Conservation (phyloP, 1,140 invertebrate species). For the Ceratitis capitata region DNA sequence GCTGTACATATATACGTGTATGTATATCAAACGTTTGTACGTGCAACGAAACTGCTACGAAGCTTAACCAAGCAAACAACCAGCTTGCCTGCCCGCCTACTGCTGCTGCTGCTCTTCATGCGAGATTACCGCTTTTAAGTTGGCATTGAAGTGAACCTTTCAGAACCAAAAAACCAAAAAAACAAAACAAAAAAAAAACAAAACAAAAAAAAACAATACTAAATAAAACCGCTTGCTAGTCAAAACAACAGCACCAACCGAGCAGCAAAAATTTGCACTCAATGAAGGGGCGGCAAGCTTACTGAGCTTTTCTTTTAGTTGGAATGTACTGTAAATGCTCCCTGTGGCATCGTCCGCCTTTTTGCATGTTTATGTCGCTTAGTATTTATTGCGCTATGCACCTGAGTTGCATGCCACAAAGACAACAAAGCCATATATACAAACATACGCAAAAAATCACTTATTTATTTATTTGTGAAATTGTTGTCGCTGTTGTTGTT, state of each 20-base stretch:
- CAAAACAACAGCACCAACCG: background rate
- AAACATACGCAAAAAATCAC: background rate
- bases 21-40: background rate
- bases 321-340: conserved; percentile 35
- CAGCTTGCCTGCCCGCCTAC: background rate
- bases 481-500: background rate
- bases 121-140: conserved; percentile 19
- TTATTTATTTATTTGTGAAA: conserved; percentile 33
- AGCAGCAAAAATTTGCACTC: background rate
- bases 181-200: background rate
- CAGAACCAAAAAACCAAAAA: background rate
- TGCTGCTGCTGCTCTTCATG: background rate
- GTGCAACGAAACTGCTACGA: background rate
- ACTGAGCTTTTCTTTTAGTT: background rate
- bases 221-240: background rate
- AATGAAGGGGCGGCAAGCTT: background rate
- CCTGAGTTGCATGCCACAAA: conserved; percentile 36
- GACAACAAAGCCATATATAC: background rate
- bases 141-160: background rate
- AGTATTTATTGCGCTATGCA: conserved; percentile 25
- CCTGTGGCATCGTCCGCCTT: background rate
- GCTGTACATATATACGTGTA: background rate
- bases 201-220: background rate
- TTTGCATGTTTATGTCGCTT: conserved; percentile 38
- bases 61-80: conserved; percentile 25